phyloP scores from a whole-genome alignment of 2,113 vertebrate species.

The Girardinichthys multiradiatus region DNA sequence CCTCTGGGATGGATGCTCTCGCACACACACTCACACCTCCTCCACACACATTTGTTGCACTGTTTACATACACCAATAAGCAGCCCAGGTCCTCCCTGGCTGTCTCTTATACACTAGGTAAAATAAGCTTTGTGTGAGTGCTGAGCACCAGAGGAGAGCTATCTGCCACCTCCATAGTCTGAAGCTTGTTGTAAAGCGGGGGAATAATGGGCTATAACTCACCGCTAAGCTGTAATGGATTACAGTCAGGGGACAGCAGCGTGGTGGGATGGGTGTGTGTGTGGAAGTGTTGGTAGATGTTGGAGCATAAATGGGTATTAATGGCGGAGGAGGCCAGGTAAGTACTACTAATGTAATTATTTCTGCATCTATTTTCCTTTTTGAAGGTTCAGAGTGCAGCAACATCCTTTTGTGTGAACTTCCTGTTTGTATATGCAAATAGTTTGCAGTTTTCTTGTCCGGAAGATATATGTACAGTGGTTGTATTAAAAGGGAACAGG shows the following conservation, averaged over 20 bases:
- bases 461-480: too few species aligned
- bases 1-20: conserved; percentile 65
- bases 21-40: conserved; percentile 16
- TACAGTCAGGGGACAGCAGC: conserved; percentile 43
- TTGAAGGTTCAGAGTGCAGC: background rate
- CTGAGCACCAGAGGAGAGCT: conserved; percentile 47
- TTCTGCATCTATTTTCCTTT: background rate
- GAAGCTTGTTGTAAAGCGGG: conserved; percentile 50
- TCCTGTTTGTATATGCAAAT: too few species aligned
- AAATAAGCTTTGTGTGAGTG: conserved; percentile 59
- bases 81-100: conserved; percentile 44
- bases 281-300: background rate
- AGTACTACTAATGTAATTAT: conserved; percentile 13
- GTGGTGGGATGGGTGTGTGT: conserved; percentile 8
- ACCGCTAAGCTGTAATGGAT: conserved; percentile 54
- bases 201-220: conserved; percentile 68
- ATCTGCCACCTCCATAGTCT: conserved; percentile 64
- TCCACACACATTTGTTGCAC: conserved; percentile 21
- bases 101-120: conserved; percentile 43
- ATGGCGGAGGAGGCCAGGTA: background rate
- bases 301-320: background rate
- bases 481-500: background rate
- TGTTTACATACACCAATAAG: conserved; percentile 49
- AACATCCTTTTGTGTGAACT: background rate
- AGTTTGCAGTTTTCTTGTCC: background rate